A percentile compares a stretch with the other conserved stretches of the same genome.
Evolutionary conservation across 2,113 vertebrate species (phyloP).

Genomic region (Varanus salvator): DNA sequence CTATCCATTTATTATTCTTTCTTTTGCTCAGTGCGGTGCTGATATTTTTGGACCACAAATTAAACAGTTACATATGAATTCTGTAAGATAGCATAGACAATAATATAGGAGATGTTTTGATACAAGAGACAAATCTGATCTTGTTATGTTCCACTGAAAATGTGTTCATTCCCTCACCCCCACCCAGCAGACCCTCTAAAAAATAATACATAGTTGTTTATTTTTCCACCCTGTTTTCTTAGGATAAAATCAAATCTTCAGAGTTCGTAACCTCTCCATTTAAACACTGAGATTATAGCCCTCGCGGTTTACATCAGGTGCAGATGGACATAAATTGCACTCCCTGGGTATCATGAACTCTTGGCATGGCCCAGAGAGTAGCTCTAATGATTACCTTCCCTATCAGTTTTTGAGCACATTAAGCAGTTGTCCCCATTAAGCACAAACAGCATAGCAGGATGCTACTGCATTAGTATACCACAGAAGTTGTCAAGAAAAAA

Average conservation of each 20-base stretch:
- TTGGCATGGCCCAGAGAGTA: background rate
- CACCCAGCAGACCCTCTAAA: background rate
- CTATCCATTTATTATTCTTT: conserved; percentile 52
- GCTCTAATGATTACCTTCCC: background rate
- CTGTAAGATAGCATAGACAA: conserved; percentile 23
- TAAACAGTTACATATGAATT: conserved; percentile 34
- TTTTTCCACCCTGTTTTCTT: conserved; percentile 11
- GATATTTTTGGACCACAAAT: conserved; percentile 6
- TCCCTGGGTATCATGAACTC: background rate
- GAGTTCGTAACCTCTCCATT: conserved; percentile 6
- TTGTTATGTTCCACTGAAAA: conserved; percentile 21
- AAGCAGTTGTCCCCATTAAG: background rate
- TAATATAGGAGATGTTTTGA: conserved; percentile 14
- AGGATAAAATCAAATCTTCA: background rate
- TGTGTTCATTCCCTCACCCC: background rate
- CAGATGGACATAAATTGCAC: background rate
- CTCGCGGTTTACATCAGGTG: background rate
- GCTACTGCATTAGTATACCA: background rate
- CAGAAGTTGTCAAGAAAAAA: background rate
- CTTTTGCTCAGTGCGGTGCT: conserved; percentile 30
- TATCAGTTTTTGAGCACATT: background rate
- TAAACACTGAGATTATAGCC: background rate
- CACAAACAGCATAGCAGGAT: background rate
- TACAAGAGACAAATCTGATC: conserved; percentile 23
- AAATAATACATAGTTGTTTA: conserved; percentile 18